Base-by-base conservation (phyloP, 92 coral and sea anemone species). In the Virgularia gustaviana region DNA sequence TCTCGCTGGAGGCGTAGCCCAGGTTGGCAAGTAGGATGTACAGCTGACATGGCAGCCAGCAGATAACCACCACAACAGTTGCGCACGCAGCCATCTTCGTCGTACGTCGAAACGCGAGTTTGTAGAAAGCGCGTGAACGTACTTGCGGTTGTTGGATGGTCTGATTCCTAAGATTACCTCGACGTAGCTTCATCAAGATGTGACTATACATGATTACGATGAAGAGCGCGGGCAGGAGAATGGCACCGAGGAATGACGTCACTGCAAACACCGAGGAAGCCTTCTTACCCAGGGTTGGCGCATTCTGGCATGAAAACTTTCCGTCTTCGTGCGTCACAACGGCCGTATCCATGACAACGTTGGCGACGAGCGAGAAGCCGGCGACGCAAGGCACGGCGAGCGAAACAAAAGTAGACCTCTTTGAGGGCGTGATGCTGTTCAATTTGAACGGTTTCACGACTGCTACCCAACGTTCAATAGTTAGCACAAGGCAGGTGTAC, bases 81-180 rank as follows among this genome's bases (percentile, higher is more conserved):
- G 73, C 73, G 70, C 70, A 63, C 27, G 70, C 70, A 34, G 70
- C 70, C 70, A 63, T 63, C 16, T 63, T 63, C 28, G 70, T 63
- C 11, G 70, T 52, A 2, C 70, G 49, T 35, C 70, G 36, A 16
- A 63, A 28, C 20, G 70, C 70, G 49, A 63, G 30, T 37, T 63
- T 63, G 24, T 63, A 63, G 70, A 63, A 63, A 52, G 70, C 23
- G 1, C 30, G 20, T 30, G 70, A 18, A 12, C 27, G 52, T n/a
- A 16, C 30, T 0, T 4, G 7, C 20, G n/a, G 3, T 5, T 19
- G n/a, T 15, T 25, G 3, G n/a, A 25, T 19, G 22, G 6, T 47
- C 3, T 47, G 55, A 47, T 15, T 19, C 3, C 55, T 19, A 25
- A 19, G 19, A 19, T 63, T 37, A 19, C 39, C 49, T 16, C 52